Base-by-base conservation (phyloP, 1,140 invertebrate genomes). In the Polypedilum vanderplanki region DNA sequence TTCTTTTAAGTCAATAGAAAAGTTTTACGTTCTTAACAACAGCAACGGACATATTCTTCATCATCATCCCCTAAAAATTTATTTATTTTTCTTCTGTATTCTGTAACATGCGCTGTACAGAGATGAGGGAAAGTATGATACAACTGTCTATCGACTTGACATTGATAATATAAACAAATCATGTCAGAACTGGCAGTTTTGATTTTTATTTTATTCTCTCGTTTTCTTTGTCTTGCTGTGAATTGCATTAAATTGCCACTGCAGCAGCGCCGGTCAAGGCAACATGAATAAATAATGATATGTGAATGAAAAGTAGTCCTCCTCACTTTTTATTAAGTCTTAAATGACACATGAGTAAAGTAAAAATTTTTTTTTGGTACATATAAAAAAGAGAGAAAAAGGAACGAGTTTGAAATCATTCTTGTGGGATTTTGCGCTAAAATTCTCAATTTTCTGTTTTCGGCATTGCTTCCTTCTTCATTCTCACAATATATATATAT, bases 121-220 rank as follows among this genome's bases (percentile, higher is more conserved):
- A 33, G 24, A 33, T 3, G 24, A 33, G 24, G 24, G 24, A 33
- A 33, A 33, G 24, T 33, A 33, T 33, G 24, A 33, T 33, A n/a
- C 46, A 46, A 57, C 65, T 22, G 17, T 70, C 20, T 70, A 70
- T 70, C 65, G 65, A 70, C 18, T 70, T 70, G 65, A 70, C 65
- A 70, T 20, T 22, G 20, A 70, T 22, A 70, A 70, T 22, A 70
- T 10, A 70, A 70, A 70, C 65, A 70, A 20, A 22, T 70, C 65
- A 70, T 70, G 65, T 70, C 65, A 70, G 20, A 70, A 57, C 4
- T 15, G 24, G 5, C 24, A 33, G 24, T 33, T 33, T 33, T 33
- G 24, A 33, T 33, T 33, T 33, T 33, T 33, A 33, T 33, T 33
- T 5, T 33, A 1, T 33, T 33, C n/a, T 33, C 24, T 33, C 24